Evolutionary conservation across 2,888 invertebrate genomes (phyloP).

Genomic region (Oeneis ivallda): DNA sequence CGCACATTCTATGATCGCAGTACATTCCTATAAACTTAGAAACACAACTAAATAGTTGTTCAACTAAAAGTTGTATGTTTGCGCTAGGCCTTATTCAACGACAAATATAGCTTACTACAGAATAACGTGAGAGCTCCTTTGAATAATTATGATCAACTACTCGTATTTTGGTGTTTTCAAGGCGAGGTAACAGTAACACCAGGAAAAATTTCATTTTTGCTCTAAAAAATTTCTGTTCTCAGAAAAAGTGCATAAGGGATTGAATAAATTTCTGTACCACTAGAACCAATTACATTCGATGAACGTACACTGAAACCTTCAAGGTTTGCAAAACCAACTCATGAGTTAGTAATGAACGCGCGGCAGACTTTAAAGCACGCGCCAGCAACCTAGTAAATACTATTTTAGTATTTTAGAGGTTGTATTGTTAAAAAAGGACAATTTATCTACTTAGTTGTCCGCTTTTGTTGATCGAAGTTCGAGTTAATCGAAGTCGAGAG

Average conservation of each 20-base stretch:
- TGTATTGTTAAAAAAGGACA: constrained; percentile 48
- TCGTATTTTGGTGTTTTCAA: background rate
- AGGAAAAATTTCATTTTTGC: background rate
- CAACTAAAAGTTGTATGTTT: no score
- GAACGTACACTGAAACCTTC: constrained; percentile 68
- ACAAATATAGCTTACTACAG: background rate
- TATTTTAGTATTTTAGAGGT: constrained; percentile 57
- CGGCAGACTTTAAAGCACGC: constrained; percentile 66
- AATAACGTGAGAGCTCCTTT: background rate
- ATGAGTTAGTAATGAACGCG: constrained; percentile 62
- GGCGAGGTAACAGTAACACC: background rate
- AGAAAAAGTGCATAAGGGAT: constrained; percentile 22
- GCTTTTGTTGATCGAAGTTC: constrained; percentile 35
- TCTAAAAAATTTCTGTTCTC: constrained; percentile 2
- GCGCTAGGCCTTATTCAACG: no score
- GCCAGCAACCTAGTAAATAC: constrained; percentile 63
- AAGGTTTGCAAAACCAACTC: constrained; percentile 59
- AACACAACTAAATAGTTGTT: no score
- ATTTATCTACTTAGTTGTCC: constrained; percentile 37
- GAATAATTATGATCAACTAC: background rate
- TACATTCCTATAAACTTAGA: no score
- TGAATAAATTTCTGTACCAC: constrained; percentile 42
- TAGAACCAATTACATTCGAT: constrained; percentile 44
- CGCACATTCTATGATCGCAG: no score
- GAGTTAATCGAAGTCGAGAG: constrained; percentile 30